These are phyloP conservation scores for Resseliella maxima DNA, from an alignment of 2,888 invertebrate species.

Conservation along the genomic window DNA sequence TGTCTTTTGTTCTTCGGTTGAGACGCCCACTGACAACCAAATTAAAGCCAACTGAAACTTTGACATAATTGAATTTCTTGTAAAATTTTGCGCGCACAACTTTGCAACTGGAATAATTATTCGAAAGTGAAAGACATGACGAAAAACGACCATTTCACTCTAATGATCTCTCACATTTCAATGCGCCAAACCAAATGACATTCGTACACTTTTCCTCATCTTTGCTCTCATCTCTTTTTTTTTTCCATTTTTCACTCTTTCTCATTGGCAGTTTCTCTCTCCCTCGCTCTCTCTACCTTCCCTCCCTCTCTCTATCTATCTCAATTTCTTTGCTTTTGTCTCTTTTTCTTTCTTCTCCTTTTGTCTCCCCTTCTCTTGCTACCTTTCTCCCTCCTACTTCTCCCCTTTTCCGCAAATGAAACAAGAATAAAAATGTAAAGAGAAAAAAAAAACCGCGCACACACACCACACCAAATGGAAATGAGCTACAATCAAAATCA, in stretches of 20 bases:
- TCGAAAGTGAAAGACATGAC: neutral
- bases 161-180: constrained; percentile 29
- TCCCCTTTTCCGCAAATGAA: neutral
- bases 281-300: too few relatives aligned
- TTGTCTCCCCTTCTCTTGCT: too few relatives aligned
- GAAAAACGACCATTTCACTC: neutral
- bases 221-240: too few relatives aligned
- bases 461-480: neutral
- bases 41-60: neutral
- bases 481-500: constrained; percentile 14
- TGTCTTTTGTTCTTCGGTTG: too few relatives aligned
- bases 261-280: too few relatives aligned
- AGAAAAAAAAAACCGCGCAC: neutral
- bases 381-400: too few relatives aligned
- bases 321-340: too few relatives aligned
- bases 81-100: neutral
- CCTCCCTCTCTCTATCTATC: too few relatives aligned
- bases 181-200: neutral
- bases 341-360: too few relatives aligned
- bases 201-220: too few relatives aligned
- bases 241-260: too few relatives aligned
- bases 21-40: neutral
- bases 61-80: constrained; percentile 6
- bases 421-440: neutral
- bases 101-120: constrained; percentile 29